Base-by-base conservation (phyloP, 2,888 invertebrate genomes). In the Gonocerus acuteangulatus region DNA sequence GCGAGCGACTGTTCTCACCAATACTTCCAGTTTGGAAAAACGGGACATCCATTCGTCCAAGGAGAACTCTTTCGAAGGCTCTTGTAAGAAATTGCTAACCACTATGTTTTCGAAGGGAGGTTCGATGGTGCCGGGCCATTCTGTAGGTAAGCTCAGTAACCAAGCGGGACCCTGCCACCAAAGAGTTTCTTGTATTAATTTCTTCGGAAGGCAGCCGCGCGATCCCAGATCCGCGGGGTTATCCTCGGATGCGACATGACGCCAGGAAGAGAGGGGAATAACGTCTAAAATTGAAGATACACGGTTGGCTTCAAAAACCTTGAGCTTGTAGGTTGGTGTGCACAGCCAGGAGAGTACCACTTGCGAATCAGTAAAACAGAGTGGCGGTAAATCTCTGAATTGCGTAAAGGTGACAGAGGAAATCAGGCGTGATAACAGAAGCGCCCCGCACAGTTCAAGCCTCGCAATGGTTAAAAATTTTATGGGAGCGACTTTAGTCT, bases 221-320 rank as follows among this genome's bases (percentile, higher is more conserved):
- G 71, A 72, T 1, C 69, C 64, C 9, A 68, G 64, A 62, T 72
- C 71, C 1, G 71, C 71, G 0, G 71, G 70, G 57, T 73, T 72
- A 6, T 66, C 61, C n/a, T 61, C 54, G 2, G 69, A 67, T 16
- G 60, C 45, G 0, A 72, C 69, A 49, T 72, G 69, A 27, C 54
- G 44, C 71, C 72, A 73, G 15, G 58, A 54, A 1, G 51, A 52
- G 15, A 47, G 16, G 3, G 68, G 63, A n/a, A 68, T 64, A 9
- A 62, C 22, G 7, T 67, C 65, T 49, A 71, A 68, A 18, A 72
- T 71, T 56, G 69, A 56, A 0, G 68, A 63, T 2, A 72, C 69
- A 48, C 71, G 60, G 63, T 73, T 72, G 1, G 69, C 69, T 4
- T 69, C 67, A 54, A 66, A 69, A 1, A 66, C 65, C 44, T 65